These are phyloP conservation scores for Pelusios castaneus DNA, from an alignment of 2,113 vertebrate species.

Conservation along the genomic window DNA sequence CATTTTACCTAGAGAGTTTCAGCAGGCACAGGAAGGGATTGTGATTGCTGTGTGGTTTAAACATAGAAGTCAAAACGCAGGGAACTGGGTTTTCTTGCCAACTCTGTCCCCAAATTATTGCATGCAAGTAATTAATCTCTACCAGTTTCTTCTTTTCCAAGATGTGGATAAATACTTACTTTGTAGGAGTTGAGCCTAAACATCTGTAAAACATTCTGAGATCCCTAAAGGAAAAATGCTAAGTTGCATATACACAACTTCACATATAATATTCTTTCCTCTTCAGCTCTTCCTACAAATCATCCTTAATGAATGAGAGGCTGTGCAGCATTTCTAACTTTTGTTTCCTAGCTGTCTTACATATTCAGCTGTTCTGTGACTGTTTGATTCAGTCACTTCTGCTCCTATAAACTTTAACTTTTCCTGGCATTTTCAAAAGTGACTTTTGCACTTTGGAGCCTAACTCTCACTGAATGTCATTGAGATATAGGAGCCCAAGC, in stretches of 20 bases:
- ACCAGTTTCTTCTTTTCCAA: neutral
- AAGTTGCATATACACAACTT: neutral
- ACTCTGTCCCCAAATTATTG: neutral
- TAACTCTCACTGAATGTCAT: no score
- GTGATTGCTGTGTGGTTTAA: neutral
- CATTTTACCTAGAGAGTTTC: neutral
- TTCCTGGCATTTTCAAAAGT: neutral
- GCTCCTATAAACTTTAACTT: neutral
- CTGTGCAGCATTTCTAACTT: neutral
- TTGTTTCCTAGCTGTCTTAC: neutral
- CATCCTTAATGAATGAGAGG: neutral
- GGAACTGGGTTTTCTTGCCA: neutral
- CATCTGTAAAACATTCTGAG: neutral
- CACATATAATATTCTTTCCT: neutral
- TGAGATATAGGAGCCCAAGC: no score
- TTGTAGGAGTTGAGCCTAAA: neutral
- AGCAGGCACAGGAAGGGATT: neutral
- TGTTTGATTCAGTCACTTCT: neutral
- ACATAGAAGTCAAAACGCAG: neutral
- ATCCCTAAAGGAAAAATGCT: rapidly evolving
- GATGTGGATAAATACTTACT: neutral
- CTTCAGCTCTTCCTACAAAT: neutral
- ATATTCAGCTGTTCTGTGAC: neutral
- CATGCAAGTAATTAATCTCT: neutral
- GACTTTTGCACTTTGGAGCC: no score